Percentiles rank a stretch among this genome's conserved stretches.
Conservation (phyloP, 2,888 invertebrate genomes). For the Tipula lateralis region DNA sequence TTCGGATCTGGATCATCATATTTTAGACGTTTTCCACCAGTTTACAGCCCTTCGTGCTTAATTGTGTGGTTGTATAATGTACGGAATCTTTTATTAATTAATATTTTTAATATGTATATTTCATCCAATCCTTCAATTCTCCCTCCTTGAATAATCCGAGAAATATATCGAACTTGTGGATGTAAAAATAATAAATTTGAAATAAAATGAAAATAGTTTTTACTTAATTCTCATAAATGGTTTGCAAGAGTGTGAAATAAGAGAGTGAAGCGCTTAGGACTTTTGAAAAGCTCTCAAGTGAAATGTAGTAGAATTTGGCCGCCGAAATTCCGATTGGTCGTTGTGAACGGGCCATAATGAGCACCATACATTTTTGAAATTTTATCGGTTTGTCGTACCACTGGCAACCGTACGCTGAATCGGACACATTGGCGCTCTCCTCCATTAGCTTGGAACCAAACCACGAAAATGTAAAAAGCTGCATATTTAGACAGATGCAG, state of each 20-base stretch:
- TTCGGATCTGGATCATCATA: slow-evolving; percentile 91
- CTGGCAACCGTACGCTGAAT: slow-evolving; percentile 31
- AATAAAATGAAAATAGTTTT: background rate
- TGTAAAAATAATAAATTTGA: background rate
- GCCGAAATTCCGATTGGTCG: slow-evolving; percentile 31
- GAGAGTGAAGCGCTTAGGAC: slow-evolving; percentile 26
- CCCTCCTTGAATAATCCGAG: background rate
- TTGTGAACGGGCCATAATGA: slow-evolving; percentile 32
- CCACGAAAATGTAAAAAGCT: slow-evolving; percentile 29
- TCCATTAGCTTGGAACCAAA: slow-evolving; percentile 29
- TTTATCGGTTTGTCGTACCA: slow-evolving; percentile 31
- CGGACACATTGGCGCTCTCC: slow-evolving; percentile 29
- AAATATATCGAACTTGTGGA: background rate
- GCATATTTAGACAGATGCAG: slow-evolving; percentile 29
- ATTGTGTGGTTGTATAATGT: background rate
- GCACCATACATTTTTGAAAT: slow-evolving; percentile 30
- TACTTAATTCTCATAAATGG: slow-evolving; percentile 27
- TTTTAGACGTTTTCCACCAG: slow-evolving; percentile 95
- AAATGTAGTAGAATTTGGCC: slow-evolving; percentile 32
- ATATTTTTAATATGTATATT: background rate
- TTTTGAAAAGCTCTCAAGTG: slow-evolving; percentile 32
- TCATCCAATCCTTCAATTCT: background rate
- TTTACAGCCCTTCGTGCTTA: slow-evolving; percentile 73
- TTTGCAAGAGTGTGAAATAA: slow-evolving; percentile 28
- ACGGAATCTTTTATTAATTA: background rate